Base-by-base conservation (phyloP, 2,888 invertebrate genomes). In the Apantesis nais region DNA sequence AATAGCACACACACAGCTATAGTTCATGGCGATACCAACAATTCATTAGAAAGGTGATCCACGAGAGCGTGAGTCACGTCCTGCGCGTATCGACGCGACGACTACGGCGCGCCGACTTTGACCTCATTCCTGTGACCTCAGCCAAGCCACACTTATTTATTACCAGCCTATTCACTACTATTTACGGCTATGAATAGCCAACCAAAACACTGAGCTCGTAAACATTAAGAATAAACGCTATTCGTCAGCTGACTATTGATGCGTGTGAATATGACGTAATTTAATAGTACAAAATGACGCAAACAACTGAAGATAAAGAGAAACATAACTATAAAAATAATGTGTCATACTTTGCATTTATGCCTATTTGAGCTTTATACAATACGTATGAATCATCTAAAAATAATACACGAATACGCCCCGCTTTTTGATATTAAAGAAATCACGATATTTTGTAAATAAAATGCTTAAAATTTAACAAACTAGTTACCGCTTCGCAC, bases 41-140 rank as follows among this genome's bases (percentile, higher is more conserved):
- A n/a, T 37, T 37, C 48, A 31, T 37, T 67, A 37, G 68, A 70
- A 48, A 68, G 61, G 62, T 68, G 68, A 73, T 68, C 61, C 66
- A 72, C 70, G 66, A 62, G 37, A 72, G 58, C 72, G 74, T 74
- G 70, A 72, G 78, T 77, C 75, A 76, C 83, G 83, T 88, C 88
- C 89, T 89, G 88, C 84, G 80, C 77, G 62, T 72, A 66, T 73
- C 74, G 67, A 70, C 44, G 39, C 62, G 52, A 65, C 64, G 22
- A 39, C 74, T 80, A 74, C 65, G 62, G 16, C 19, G 44, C 44
- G 64, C 71, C 86, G 93, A 92, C 94, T 92, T 93, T 94, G 94
- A 93, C 94, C 94, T 78, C 89, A 84, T 90, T 93, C 74, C 74
- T 81, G 80, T 88, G 92, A 93, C 94, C 93, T 91, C 91, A 88